Evolutionary conservation across 2,797 vertebrate species (phyloP).

Genomic region (Leptatherina wallacei): DNA sequence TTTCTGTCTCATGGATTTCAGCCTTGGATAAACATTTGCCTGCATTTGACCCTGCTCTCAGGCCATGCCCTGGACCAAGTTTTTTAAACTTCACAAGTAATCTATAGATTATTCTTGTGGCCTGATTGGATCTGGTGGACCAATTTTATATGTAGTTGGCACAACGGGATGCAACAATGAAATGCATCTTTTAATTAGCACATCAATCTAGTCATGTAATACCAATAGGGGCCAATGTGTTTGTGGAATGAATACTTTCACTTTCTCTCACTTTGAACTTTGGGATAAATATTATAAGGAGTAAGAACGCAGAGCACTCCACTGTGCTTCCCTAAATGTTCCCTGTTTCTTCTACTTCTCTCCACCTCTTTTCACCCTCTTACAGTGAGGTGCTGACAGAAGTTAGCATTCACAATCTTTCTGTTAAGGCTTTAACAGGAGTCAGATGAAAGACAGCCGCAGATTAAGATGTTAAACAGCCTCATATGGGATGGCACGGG

Average conservation of each 20-base stretch:
- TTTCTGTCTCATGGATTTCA: too few relatives aligned
- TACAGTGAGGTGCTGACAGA: slow-evolving; percentile 84
- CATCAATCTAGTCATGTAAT: neutral
- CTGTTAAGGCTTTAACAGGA: slow-evolving; percentile 82
- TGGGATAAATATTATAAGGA: too few relatives aligned
- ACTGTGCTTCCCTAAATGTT: slow-evolving; percentile 31
- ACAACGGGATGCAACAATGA: too few relatives aligned
- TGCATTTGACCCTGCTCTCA: too few relatives aligned
- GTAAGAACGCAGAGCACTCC: slow-evolving; percentile 14
- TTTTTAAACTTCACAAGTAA: too few relatives aligned
- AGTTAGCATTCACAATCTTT: slow-evolving; percentile 82
- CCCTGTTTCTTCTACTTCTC: slow-evolving; percentile 41
- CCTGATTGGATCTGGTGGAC: too few relatives aligned
- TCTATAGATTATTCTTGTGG: too few relatives aligned
- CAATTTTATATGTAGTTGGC: too few relatives aligned
- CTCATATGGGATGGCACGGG: slow-evolving; percentile 80
- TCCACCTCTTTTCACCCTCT: slow-evolving; percentile 61
- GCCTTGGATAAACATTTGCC: too few relatives aligned
- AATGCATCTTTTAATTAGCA: too few relatives aligned
- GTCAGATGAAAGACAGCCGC: slow-evolving; percentile 86
- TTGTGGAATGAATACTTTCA: neutral
- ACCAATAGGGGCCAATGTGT: neutral
- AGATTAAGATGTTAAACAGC: slow-evolving; percentile 85
- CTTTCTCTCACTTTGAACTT: neutral
- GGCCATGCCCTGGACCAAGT: too few relatives aligned